Percentiles rank a stretch among this genome's conserved stretches.
Evolutionary conservation across 2,888 invertebrate species (phyloP).

Genomic region (Apamea anceps): DNA sequence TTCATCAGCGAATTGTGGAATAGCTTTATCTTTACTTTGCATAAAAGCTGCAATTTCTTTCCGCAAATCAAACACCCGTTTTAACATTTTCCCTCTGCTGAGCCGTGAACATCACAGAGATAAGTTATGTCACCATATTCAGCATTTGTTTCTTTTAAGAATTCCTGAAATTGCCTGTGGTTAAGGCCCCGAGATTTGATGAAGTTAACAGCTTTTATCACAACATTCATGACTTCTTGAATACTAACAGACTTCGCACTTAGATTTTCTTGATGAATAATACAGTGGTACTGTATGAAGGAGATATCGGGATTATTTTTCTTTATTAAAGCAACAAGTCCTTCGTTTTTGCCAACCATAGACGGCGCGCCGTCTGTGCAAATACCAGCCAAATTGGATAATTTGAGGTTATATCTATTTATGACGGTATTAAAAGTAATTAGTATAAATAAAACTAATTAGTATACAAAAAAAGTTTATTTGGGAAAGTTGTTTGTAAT

Average conservation of each 20-base stretch:
- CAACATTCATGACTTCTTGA: neutral
- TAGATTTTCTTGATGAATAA: slow-evolving; percentile 1
- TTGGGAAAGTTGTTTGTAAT: too few relatives aligned
- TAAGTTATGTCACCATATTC: too few relatives aligned
- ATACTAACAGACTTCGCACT: neutral
- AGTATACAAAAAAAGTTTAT: too few relatives aligned
- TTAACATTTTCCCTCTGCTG: neutral
- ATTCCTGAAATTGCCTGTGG: neutral
- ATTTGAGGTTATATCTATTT: too few relatives aligned
- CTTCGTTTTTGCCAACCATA: too few relatives aligned
- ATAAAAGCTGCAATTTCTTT: slow-evolving; percentile 14
- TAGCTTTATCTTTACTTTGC: slow-evolving; percentile 1
- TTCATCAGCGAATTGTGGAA: slow-evolving; percentile 1
- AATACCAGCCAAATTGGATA: too few relatives aligned
- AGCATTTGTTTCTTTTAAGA: neutral
- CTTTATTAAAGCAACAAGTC: too few relatives aligned
- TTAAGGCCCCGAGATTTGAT: neutral
- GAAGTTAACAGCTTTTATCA: too few relatives aligned
- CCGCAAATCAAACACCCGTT: slow-evolving; percentile 2
- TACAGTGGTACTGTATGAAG: slow-evolving; percentile 2
- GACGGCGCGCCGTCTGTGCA: too few relatives aligned
- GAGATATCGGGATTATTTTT: neutral
- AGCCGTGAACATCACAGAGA: too few relatives aligned
- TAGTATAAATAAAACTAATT: too few relatives aligned
- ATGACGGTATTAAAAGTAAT: too few relatives aligned